Base-by-base conservation (phyloP, 2,888 invertebrate genomes). In the Lymantria dispar region DNA sequence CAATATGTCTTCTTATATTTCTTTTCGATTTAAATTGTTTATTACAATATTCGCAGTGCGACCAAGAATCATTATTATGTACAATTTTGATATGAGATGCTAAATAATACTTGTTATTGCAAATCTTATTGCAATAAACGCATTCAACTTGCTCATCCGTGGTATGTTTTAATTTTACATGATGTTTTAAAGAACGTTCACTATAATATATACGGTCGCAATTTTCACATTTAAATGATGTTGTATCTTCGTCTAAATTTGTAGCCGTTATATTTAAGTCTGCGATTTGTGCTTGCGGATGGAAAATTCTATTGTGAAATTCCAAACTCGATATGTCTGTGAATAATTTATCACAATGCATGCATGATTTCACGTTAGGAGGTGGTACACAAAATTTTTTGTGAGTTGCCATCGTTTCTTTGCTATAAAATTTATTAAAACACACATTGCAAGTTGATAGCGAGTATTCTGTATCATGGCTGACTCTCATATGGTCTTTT, bases 11-110 rank as follows among this genome's bases (percentile, higher is more conserved):
- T 0, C 85, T 60, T 0, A 88, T 86, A 50, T 87, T 86, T 1
- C 87, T 66, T 53, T 85, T 88, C 0, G 85, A 83, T 65, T 85
- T 87, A 13, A 88, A 88, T 2, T 77, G 70, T 30, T 88, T 88
- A 0, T 86, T 81, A 13, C 88, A 88, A 33, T 84, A 85, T 30
- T 85, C 83, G n/a, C 88, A 88, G 53, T 83, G 78, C 0, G 83
- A 79, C 76, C 78, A 79, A 0, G 77, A 64, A 5, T 74, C 75
- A 37, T 75, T 74, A 3, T 64, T 80, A 42, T 88, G 88, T 0
- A 85, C 84, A 0, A 84, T 83, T 68, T 86, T 88, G 0, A 83
- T 80, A 38, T 88, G 88, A 0, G 83, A 82, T 0, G 83, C 85
- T 0, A 88, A 56, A 33, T 87, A 87, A 39, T 87, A 87, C 39